Evolutionary conservation across 2,113 vertebrate genomes (phyloP), one percentile per base, ranked within the genome.

Genomic region (Tragelaphus imberbis): DNA sequence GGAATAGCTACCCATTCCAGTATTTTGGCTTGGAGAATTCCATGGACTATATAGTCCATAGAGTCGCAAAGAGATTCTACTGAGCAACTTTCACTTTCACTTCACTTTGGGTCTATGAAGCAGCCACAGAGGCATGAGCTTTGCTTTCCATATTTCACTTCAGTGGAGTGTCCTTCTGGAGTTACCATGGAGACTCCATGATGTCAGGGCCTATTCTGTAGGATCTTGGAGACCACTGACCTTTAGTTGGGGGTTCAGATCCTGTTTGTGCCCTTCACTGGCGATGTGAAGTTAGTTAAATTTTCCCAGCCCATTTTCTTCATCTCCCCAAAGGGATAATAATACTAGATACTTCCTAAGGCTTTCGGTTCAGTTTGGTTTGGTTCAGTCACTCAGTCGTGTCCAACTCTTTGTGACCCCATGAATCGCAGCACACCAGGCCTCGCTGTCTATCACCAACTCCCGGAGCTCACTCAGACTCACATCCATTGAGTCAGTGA

Each of bases 111-210:
- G 7, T 51, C 16, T 75, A 0, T 81, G 47, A 81, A 77, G 7
- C 53, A 58, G 2, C 55, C 93, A 7, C 1, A 2, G 0, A 30
- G 44, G 14, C 51, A 27, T 51, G 47, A 56, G 75, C 21, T 16
- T 1, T 17, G 2, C 11, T 3, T 47, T 27, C 1, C 19, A 25
- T 0, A 16, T 16, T 19, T 58, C 25, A 51, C 40, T 75, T n/a
- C 33, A 28, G 6, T 91, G 33, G 5, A 16, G 47, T 21, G 36
- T 44, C 30, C 17, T 71, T 28, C 63, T 77, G 28, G 49, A 79
- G 15, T 81, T 90, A 14, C 55, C 65, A n/a, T 16, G 25, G 88
- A 79, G 85, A 65, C 59, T 44, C 49, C 21, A 2, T 19, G 30
- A 15, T 81, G 6, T 58, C 88, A 55, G 47, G 65, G 15, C 33